phyloP scores from a whole-genome alignment of 2,797 vertebrate species.

The Limnodromus scolopaceus region DNA sequence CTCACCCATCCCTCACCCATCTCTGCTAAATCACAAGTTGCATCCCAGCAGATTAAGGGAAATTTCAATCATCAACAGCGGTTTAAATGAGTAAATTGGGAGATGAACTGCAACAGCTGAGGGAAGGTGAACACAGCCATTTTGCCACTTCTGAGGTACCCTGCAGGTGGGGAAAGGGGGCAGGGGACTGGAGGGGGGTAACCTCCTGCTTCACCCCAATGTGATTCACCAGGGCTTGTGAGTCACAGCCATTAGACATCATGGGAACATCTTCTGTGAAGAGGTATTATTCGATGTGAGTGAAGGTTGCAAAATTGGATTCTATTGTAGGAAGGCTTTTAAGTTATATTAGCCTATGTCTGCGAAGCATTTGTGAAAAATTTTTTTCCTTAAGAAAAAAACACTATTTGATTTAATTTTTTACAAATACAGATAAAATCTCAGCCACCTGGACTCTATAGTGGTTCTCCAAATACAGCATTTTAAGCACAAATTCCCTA shows the following conservation, averaged over 20 bases:
- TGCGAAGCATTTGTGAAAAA: not conserved
- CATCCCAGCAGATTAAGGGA: not conserved
- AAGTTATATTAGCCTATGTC: not conserved
- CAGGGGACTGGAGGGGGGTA: not conserved
- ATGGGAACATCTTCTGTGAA: not conserved
- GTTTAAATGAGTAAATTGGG: not conserved
- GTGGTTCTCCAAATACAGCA: accelerated
- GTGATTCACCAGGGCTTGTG: not conserved
- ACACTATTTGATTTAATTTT: not conserved
- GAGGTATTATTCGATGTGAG: not conserved
- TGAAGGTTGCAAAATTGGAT: conserved; percentile 12
- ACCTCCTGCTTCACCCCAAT: not conserved
- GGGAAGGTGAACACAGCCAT: not conserved
- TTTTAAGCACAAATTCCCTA: not conserved
- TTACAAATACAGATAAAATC: not conserved
- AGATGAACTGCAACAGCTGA: not conserved
- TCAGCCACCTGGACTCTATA: not conserved
- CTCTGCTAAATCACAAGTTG: not conserved
- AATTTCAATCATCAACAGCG: conserved; percentile 16
- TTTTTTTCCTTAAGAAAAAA: not conserved
- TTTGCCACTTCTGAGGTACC: not conserved
- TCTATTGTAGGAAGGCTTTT: conserved; percentile 13
- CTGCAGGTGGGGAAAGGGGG: not conserved
- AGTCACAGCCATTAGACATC: conserved; percentile 17
- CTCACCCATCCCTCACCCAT: not conserved